Evolutionary conservation across 2,888 invertebrate genomes (phyloP), one percentile per base, ranked within the genome.

Genomic region (Patella depressa): DNA sequence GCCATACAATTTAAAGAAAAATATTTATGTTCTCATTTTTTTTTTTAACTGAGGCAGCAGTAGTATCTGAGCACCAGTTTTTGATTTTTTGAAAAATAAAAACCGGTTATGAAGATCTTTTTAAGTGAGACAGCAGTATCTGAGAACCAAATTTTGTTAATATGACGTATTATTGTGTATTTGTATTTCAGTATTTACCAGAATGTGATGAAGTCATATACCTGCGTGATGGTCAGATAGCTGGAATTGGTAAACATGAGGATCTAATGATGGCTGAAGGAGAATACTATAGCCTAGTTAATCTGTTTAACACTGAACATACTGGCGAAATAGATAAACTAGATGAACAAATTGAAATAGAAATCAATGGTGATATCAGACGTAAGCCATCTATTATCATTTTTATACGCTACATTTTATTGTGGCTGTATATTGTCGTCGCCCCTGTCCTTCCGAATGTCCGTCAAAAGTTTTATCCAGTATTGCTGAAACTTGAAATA

Each of bases 131-230:
- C 34, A 34, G 5, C 5, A 34, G 34, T 34, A 34, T 5, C 34
- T 34, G 34, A 34, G 4, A 34, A 7, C 34, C 34, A 34, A 34
- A 34, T 4, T 34, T 34, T 11, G 29, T 12, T 72, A 15, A 57
- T 53, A 17, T 74, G n/a, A 34, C 54, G 9, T 3, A 70, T 55
- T 29, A n/a, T 55, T 65, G 12, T 77, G 7, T 45, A 45, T 72
- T 71, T 70, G 17, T 71, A 17, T 82, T 88, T 29, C 87, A 94
- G 93, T 93, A 93, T 89, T 87, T 94, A 77, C 91, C 91, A 78
- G 91, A 93, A 74, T 94, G 94, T 88, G 93, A 94, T 89, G 91
- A 93, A 78, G 93, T 94, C 55, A 89, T 94, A 57, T 92, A 94
- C 80, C 91, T 94, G 91, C 93, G 93, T 75, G 93, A 93, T 72